phyloP scores from a whole-genome alignment of 1,140 invertebrate species.

The Chironomus tepperi region DNA sequence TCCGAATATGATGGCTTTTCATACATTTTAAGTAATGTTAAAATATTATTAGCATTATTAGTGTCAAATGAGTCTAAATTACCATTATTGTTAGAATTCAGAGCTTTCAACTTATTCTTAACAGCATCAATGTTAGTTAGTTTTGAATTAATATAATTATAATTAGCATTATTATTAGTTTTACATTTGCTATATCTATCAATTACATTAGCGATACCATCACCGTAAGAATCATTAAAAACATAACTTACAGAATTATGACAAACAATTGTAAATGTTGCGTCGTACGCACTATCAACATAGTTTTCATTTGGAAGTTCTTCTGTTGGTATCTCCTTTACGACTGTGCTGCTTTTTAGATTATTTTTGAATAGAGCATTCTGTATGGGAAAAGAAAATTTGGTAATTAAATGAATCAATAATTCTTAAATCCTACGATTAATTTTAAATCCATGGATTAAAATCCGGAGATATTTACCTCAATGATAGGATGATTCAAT shows the following conservation, averaged over 20 bases:
- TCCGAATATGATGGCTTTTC: not conserved
- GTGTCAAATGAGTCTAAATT: not conserved
- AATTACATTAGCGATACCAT: not conserved
- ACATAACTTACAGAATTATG: not conserved
- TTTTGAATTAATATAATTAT: not conserved
- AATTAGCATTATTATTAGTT: not conserved
- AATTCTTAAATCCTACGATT: no score
- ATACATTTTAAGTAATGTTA: not conserved
- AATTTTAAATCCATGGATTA: no score
- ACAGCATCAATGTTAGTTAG: not conserved
- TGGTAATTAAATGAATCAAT: no score
- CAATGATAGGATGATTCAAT: no score
- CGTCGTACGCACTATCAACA: not conserved
- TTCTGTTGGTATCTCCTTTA: not conserved
- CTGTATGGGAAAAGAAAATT: no score
- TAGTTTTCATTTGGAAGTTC: not conserved
- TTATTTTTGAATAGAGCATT: no score
- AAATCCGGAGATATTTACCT: no score
- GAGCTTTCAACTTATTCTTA: not conserved
- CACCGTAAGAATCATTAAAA: not conserved
- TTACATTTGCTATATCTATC: not conserved
- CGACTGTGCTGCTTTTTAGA: not conserved
- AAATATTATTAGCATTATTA: not conserved
- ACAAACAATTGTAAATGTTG: not conserved
- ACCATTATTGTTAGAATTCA: not conserved